Evolutionary conservation across 2,797 vertebrate genomes (phyloP), one percentile per base, ranked within the genome.

Genomic region (Fistularia commersonii): DNA sequence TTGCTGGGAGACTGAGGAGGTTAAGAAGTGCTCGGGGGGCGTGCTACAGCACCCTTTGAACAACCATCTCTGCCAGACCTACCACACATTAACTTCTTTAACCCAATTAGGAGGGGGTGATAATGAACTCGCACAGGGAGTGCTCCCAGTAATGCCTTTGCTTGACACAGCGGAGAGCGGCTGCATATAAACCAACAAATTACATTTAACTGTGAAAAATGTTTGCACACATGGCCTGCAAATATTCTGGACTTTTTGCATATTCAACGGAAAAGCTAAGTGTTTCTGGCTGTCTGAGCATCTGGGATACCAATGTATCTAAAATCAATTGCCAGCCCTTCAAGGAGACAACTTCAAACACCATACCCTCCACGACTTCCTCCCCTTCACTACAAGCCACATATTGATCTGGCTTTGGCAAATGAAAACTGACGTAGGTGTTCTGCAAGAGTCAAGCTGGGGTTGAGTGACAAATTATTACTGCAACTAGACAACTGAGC

Each of bases 71-170:
- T 81, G 74, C 69, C 74, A 77, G 79, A 82, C 69, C 70, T 50
- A 77, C 74, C 74, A 63, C 77, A 76, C 78, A 82, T 79, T 78
- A 74, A 79, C 80, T 83, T 57, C 72, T 78, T 87, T 82, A 84
- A 85, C 83, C 82, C 75, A 87, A 88, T 89, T 87, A 89, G 80
- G 66, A 71, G 56, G 51, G 63, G 64, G 66, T 66, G 77, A 81
- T 88, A 85, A 88, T 83, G 64, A 88, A 86, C 75, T 68, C 77
- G 33, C 82, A 3, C 36, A 69, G 78, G 70, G 74, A 80, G 74
- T 53, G 71, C 48, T 68, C 67, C 48, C 57, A 48, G 64, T 79
- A 73, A 78, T 67, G 69, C 69, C 49, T 65, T 47, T 57, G 73
- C 68, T 57, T 61, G 57, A 73, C 60, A n/a, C 60, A n/a, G 51